These are phyloP conservation scores for Metalampra italica DNA, from an alignment of 2,888 invertebrate genomes.

Conservation along the genomic window DNA sequence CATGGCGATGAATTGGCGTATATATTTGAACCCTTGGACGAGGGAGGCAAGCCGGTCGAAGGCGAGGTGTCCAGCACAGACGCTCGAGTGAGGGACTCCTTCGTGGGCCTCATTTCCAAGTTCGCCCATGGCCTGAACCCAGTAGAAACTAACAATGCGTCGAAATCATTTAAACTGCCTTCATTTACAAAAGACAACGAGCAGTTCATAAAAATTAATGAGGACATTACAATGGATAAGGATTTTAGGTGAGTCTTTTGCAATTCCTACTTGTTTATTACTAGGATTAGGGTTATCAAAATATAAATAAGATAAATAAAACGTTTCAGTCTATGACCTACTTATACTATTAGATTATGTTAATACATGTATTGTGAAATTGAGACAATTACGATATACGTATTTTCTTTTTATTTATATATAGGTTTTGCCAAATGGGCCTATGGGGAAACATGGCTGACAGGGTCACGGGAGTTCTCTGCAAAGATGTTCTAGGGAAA, in stretches of 20 bases:
- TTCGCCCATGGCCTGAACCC: slow-evolving; percentile 76
- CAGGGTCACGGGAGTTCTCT: slow-evolving; percentile 74
- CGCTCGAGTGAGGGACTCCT: slow-evolving; percentile 80
- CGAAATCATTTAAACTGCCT: slow-evolving; percentile 30
- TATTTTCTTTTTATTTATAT: slow-evolving; percentile 21
- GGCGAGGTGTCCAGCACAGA: slow-evolving; percentile 73
- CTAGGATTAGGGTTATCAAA: no score
- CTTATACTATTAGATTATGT: no score
- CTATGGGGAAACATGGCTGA: slow-evolving; percentile 82
- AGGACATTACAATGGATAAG: slow-evolving; percentile 47
- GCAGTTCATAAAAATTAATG: slow-evolving; percentile 52
- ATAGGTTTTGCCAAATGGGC: slow-evolving; percentile 83
- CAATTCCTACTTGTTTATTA: not conserved
- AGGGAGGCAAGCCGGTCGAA: slow-evolving; percentile 76
- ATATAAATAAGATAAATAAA: no score
- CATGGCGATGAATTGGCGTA: slow-evolving; percentile 87
- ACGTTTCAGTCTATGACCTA: no score
- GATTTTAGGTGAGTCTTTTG: slow-evolving; percentile 49
- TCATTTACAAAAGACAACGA: slow-evolving; percentile 46
- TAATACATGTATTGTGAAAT: no score
- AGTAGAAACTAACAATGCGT: slow-evolving; percentile 23
- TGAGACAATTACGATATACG: no score
- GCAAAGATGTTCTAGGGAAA: slow-evolving; percentile 59
- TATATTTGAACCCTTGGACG: slow-evolving; percentile 82
- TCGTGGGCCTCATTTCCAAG: slow-evolving; percentile 82